Percentiles rank a stretch among this genome's conserved stretches.
These are phyloP conservation scores for Nymphicus hollandicus DNA, from an alignment of 2,113 vertebrate species.

Conservation along the genomic window DNA sequence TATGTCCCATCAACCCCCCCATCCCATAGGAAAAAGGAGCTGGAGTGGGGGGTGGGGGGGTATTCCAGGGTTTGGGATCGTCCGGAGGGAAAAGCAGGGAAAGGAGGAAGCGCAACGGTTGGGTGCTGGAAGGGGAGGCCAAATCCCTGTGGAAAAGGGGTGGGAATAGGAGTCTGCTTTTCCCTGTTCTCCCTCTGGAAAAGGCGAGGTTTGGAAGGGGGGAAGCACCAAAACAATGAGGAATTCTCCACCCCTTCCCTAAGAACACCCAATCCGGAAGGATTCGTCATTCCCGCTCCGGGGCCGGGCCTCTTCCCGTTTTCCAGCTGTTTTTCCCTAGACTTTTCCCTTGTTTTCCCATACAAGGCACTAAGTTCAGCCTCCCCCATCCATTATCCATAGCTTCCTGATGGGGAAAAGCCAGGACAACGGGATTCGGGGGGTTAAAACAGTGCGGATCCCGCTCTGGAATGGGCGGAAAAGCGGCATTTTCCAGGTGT, in stretches of 20 bases:
- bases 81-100: background rate
- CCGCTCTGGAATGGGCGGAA: background rate
- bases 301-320: background rate
- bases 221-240: background rate
- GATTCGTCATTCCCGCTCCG: background rate
- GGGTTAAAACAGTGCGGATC: background rate
- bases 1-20: no score
- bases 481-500: background rate
- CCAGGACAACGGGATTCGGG: background rate
- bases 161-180: background rate
- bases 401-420: background rate
- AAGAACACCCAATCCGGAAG: background rate
- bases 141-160: background rate
- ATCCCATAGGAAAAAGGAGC: background rate
- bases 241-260: background rate
- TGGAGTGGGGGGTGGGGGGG: no score
- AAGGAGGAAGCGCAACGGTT: no score
- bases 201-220: background rate
- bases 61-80: background rate
- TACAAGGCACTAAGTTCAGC: background rate
- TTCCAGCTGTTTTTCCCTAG: background rate
- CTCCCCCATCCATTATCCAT: background rate
- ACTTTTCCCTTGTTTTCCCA: background rate
- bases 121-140: no score
- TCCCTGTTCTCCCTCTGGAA: background rate